Evolutionary conservation across 2,113 vertebrate genomes (phyloP), one percentile per base, ranked within the genome.

Genomic region (Odocoileus virginianus): DNA sequence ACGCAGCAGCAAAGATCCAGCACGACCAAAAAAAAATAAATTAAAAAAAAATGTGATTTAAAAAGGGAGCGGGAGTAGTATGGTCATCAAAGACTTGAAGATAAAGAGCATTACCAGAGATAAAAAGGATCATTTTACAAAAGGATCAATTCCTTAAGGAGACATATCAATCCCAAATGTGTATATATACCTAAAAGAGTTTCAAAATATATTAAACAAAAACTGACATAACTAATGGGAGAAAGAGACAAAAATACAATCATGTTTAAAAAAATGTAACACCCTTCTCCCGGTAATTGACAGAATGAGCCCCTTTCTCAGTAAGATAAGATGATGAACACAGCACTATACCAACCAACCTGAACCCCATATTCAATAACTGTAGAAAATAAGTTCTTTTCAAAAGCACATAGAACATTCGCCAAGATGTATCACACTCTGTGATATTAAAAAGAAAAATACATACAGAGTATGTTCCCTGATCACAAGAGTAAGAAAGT

Each of bases 161-260:
- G 45, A 61, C 21, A 67, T 23, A 57, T 36, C 23, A 85, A 57
- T 87, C 40, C 13, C 90, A 50, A 64, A 82, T 90, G 87, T 67
- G 47, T 52, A 8, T 52, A 93, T 0, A 60, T 17, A 74, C 67
- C 67, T 45, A 82, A 89, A 1, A n/a, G 10, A 86, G n/a, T 27
- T 90, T 76, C 82, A 83, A 93, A 95, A 87, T 64, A 76, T 12
- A 64, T 23, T 91, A 91, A 57, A 55, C 45, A 43, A 97, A 97
- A 94, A 76, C 50, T 52, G 28, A 82, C 23, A 83, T 19, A 88
- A 95, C 74, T 16, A 55, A 45, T 12, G 21, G 16, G 14, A 64
- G n/a, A 55, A 76, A 83, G 11, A 64, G 45, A 67, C 11, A 95
- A 96, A 94, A 54, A 52, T 83, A 79, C 6, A 93, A 43, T 83